These are phyloP conservation scores for Petrocephalus schoutedeni DNA, from an alignment of 2,797 vertebrate species.

Conservation along the genomic window DNA sequence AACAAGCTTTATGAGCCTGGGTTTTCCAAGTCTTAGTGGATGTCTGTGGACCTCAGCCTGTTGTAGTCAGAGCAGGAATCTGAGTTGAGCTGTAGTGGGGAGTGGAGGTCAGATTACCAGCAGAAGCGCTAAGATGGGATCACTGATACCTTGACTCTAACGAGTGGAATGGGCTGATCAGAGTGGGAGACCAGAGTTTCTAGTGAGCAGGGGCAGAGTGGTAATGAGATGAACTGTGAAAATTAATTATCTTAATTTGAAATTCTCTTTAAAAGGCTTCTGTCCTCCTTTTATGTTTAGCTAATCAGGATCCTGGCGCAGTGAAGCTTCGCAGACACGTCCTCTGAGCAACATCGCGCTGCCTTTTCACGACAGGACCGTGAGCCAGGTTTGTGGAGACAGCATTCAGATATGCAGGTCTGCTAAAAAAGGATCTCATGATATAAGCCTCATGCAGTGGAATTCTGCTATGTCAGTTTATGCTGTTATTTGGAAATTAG, in stretches of 20 bases:
- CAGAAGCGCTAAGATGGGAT: not conserved
- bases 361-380: not conserved
- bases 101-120: not conserved
- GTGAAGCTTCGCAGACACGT: not conserved
- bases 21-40: not conserved
- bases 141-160: not conserved
- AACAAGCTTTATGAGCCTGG: not conserved
- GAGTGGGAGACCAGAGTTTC: slow-evolving; percentile 18
- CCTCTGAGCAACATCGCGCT: not conserved
- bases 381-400: not conserved
- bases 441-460: not conserved
- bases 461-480: not conserved
- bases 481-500: not conserved
- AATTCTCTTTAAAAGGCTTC: slow-evolving; percentile 25
- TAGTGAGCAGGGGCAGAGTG: slow-evolving; percentile 24
- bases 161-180: slow-evolving; percentile 24
- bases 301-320: slow-evolving; percentile 19
- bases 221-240: slow-evolving; percentile 30
- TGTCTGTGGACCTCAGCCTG: not conserved
- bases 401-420: not conserved
- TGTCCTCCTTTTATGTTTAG: slow-evolving; percentile 26
- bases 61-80: not conserved
- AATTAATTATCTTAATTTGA: slow-evolving; percentile 30
- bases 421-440: not conserved
- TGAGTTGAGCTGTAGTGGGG: not conserved